Evolutionary conservation across 2,797 vertebrate species (phyloP).

Genomic region (Macropus fuliginosus): DNA sequence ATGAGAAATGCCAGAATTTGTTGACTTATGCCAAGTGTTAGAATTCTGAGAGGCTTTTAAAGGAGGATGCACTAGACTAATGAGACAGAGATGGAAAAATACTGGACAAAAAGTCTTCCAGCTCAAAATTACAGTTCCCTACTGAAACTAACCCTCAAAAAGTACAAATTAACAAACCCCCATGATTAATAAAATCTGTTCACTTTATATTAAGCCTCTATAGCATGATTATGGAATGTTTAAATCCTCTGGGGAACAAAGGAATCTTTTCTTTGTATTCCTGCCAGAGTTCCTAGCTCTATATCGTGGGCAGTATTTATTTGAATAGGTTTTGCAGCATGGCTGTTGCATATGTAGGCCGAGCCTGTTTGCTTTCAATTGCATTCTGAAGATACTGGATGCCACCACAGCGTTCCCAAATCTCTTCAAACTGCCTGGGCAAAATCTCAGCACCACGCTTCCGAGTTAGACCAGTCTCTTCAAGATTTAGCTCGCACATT

Average conservation of each 20-base stretch:
- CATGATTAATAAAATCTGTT: slow-evolving; percentile 85
- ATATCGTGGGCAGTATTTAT: slow-evolving; percentile 72
- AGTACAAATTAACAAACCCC: slow-evolving; percentile 82
- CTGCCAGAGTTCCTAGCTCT: background rate
- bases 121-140: slow-evolving; percentile 77
- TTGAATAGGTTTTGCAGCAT: slow-evolving; percentile 94
- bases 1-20: slow-evolving; percentile 43
- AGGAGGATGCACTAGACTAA: slow-evolving; percentile 59
- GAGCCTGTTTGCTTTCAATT: slow-evolving; percentile 94
- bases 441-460: slow-evolving; percentile 97
- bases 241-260: slow-evolving; percentile 72
- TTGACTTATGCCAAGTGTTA: slow-evolving; percentile 35
- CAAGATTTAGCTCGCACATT: slow-evolving; percentile 98
- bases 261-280: slow-evolving; percentile 85
- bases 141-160: slow-evolving; percentile 81
- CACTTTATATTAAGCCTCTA: slow-evolving; percentile 83
- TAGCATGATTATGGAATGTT: slow-evolving; percentile 78
- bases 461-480: slow-evolving; percentile 96
- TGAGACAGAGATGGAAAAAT: slow-evolving; percentile 70
- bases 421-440: slow-evolving; percentile 95
- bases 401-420: slow-evolving; percentile 98
- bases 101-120: slow-evolving; percentile 74
- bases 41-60: background rate
- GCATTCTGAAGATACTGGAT: slow-evolving; percentile 94
- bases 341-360: slow-evolving; percentile 96